Conservation (phyloP, 2,888 invertebrate species). For the Diaperis boleti region DNA sequence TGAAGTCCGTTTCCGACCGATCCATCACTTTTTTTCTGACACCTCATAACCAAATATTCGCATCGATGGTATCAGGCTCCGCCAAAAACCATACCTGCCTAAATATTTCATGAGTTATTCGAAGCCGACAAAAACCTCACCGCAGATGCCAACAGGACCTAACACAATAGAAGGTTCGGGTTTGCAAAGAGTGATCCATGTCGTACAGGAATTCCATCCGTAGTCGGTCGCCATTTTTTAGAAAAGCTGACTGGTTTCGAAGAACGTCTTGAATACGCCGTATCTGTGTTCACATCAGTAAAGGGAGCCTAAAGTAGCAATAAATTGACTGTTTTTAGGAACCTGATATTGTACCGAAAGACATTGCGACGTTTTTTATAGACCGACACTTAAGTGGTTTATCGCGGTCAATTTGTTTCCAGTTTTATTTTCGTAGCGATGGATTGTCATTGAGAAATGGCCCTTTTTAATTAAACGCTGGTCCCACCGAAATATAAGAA, state of each 20-base stretch:
- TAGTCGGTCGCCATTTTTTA: conserved; percentile 56
- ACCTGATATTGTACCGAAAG: conserved; percentile 51
- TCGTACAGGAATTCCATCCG: conserved; percentile 52
- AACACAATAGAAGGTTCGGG: conserved; percentile 37
- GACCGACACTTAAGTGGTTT: conserved; percentile 52
- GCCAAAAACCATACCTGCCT: conserved; percentile 16
- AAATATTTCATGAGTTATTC: conserved; percentile 35
- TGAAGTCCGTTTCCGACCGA: background rate
- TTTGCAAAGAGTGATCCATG: conserved; percentile 43
- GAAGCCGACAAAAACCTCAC: conserved; percentile 25
- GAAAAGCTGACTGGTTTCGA: conserved; percentile 54
- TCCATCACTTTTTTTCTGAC: background rate
- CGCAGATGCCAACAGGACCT: conserved; percentile 37
- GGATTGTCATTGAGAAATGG: conserved; percentile 46
- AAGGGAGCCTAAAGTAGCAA: conserved; percentile 58
- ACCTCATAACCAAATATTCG: conserved; percentile 2
- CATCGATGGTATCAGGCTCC: background rate
- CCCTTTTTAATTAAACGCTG: conserved; percentile 47
- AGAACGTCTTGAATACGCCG: conserved; percentile 49
- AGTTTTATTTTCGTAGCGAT: conserved; percentile 45
- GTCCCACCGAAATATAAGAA: conserved; percentile 45
- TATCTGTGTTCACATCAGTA: conserved; percentile 45
- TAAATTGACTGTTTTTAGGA: conserved; percentile 58
- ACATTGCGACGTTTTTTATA: conserved; percentile 46
- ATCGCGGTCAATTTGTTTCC: conserved; percentile 56